phyloP scores from a whole-genome alignment of 2,797 vertebrate genomes.

The Onychomys torridus region DNA sequence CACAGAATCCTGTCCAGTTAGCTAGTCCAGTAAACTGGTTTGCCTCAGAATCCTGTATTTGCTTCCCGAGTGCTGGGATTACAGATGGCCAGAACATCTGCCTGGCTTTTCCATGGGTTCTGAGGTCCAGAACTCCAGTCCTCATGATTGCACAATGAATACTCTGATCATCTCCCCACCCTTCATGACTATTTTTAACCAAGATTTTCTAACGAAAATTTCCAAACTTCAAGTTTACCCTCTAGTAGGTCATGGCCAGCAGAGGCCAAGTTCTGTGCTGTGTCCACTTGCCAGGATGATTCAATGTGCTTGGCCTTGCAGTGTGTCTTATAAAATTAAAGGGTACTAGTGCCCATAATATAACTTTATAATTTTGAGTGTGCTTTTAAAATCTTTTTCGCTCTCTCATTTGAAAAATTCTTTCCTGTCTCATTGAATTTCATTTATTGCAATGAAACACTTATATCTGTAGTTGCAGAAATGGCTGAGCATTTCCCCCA shows the following conservation, averaged over 20 bases:
- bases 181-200: neutral
- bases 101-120: neutral
- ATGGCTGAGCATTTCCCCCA: too few relatives aligned
- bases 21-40: neutral
- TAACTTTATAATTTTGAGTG: neutral
- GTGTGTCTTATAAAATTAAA: conserved; percentile 43
- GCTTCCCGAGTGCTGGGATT: neutral
- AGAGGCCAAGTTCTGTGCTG: neutral
- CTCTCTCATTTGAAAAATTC: neutral
- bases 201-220: conserved; percentile 8
- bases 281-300: neutral
- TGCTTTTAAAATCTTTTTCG: neutral
- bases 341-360: neutral
- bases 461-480: neutral
- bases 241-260: neutral
- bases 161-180: neutral
- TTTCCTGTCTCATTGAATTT: neutral
- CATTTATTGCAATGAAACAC: neutral
- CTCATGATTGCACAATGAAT: neutral
- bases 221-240: neutral
- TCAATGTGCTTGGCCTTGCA: neutral
- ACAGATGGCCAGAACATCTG: neutral
- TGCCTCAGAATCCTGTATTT: neutral
- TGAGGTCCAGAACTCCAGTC: neutral
- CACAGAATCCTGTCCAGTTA: too few relatives aligned